Base-by-base conservation (phyloP, 2,113 vertebrate genomes). In the Puffinus mauretanicus region DNA sequence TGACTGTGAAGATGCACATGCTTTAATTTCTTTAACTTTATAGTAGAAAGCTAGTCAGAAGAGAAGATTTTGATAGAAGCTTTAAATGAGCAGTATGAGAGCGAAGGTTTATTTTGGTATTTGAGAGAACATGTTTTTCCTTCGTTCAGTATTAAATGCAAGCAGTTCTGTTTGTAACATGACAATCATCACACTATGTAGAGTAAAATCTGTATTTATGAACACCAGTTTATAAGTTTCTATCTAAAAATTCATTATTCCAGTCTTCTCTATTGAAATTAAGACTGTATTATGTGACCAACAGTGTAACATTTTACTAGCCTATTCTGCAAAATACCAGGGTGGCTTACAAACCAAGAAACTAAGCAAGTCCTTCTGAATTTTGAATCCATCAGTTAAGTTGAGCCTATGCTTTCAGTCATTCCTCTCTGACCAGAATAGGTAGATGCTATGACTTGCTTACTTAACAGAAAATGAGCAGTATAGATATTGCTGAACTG, bases 1-100 rank as follows among this genome's bases (percentile, higher is more conserved):
- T 70, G 70, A 66, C 27, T 65, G 26, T 60, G 36, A 82, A 67
- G 69, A 82, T 40, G 16, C 47, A 8, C 7, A 70, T 10, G 13
- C n/a, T 88, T 92, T 49, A 70, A 78, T 70, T 86, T 94, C n/a
- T 75, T 82, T 87, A 88, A 65, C 81, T 96, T 81, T 95, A 10
- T 30, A 86, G 27, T 11, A 42, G 30, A 83, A 88, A 92, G 3
- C 27, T 61, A n/a, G 47, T 54, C 30, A 81, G 32, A 90, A 44
- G 3, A 71, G 18, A 54, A 77, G 58, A 26, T 46, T 93, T 85
- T 57, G 54, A 54, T 19, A 86, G 30, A 69, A 73, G 62, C 20
- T 65, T 75, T 49, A 55, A 65, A 51, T 61, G 80, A 92, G 18
- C 8, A 67, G 10, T n/a, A 36, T 38, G 19, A 72, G 19, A 72